phyloP scores from a whole-genome alignment of 2,797 vertebrate species.

The Ctenochaetus hawaiiensis region DNA sequence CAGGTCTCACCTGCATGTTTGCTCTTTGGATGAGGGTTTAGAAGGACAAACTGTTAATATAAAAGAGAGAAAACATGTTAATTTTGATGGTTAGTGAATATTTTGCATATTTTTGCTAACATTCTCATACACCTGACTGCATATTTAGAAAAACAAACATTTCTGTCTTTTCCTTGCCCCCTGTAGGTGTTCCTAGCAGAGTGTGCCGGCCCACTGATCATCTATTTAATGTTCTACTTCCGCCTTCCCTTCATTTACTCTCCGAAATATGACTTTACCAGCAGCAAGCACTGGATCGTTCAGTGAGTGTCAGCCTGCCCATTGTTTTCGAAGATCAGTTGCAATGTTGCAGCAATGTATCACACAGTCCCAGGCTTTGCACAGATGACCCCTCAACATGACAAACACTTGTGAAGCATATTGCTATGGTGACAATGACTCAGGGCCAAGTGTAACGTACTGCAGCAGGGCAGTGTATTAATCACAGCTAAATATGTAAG shows the following conservation, averaged over 20 bases:
- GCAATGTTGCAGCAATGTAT: constrained; percentile 6
- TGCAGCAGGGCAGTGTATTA: constrained; percentile 30
- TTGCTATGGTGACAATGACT: constrained; percentile 47
- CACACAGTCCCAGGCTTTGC: constrained; percentile 45
- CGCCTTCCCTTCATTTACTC: constrained; percentile 94
- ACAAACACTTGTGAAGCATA: constrained; percentile 34
- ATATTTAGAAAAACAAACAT: neutral
- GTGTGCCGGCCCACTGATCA: constrained; percentile 91
- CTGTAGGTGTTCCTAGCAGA: constrained; percentile 92
- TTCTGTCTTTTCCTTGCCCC: constrained; percentile 5
- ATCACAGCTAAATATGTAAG: constrained; percentile 42
- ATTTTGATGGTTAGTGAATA: neutral
- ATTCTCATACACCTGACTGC: neutral
- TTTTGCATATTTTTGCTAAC: neutral
- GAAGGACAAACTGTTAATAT: neutral
- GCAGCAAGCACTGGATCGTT: constrained; percentile 92
- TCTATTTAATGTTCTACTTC: constrained; percentile 96
- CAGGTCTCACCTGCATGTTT: neutral
- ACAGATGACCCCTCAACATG: constrained; percentile 30
- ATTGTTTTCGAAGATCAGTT: constrained; percentile 32
- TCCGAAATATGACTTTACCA: constrained; percentile 93
- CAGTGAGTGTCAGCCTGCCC: constrained; percentile 89
- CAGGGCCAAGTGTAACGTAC: constrained; percentile 47
- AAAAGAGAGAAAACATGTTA: neutral
- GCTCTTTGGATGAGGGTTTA: constrained; percentile 25